A percentile compares a stretch with the other conserved stretches of the same genome.
Conservation (phyloP, 2,113 vertebrate genomes). For the Eulemur rufifrons region DNA sequence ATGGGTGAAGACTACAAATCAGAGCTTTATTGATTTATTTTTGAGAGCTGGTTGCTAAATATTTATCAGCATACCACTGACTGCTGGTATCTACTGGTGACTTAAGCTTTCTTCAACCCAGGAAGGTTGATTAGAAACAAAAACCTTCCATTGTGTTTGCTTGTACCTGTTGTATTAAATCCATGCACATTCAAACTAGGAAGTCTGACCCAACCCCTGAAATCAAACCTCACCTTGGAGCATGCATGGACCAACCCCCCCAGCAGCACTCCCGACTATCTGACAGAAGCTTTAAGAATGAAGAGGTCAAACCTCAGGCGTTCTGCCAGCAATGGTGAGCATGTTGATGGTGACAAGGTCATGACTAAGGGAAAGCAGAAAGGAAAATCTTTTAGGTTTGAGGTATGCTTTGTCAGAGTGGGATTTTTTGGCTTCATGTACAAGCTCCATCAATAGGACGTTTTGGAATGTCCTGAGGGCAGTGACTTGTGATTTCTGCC, state of each 20-base stretch:
- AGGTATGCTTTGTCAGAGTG: neutral
- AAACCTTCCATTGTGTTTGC: neutral
- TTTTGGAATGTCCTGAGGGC: neutral
- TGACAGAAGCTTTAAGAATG: constrained; percentile 88
- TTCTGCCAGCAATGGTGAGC: constrained; percentile 86
- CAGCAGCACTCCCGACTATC: constrained; percentile 83
- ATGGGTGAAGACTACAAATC: neutral
- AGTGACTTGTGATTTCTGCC: neutral
- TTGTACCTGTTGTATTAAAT: neutral
- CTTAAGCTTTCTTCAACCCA: neutral
- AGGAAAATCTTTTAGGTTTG: neutral
- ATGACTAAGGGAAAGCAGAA: neutral
- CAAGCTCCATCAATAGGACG: rapidly evolving
- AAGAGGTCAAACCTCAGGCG: constrained; percentile 86
- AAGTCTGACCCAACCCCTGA: constrained; percentile 80
- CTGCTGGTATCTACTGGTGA: rapidly evolving
- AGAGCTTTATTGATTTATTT: neutral
- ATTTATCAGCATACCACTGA: rapidly evolving
- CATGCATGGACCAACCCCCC: constrained; percentile 27
- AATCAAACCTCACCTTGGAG: constrained; percentile 78
- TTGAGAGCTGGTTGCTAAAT: neutral
- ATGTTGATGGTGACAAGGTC: neutral
- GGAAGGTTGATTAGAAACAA: neutral
- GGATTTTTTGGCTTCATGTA: neutral
- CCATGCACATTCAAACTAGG: constrained; percentile 44